A percentile compares a stretch with the other conserved stretches of the same genome.
Evolutionary conservation across 2,888 invertebrate genomes (phyloP).

Genomic region (Holacanthella duospinosa): DNA sequence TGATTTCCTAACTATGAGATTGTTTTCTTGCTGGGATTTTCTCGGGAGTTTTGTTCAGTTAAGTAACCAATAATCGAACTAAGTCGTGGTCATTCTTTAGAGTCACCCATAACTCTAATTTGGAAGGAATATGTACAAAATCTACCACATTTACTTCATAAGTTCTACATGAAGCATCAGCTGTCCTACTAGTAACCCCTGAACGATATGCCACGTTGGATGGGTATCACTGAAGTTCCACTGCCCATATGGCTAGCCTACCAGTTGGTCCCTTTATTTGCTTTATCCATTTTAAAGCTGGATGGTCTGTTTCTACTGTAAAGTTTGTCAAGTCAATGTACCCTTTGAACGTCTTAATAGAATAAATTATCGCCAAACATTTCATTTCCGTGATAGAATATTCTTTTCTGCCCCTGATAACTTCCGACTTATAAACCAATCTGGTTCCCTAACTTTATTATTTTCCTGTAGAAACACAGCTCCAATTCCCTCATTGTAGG

Average conservation of each 20-base stretch:
- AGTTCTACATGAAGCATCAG: constrained; percentile 41
- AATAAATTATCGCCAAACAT: too few relatives aligned
- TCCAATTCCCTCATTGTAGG: too few relatives aligned
- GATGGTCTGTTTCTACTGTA: constrained; percentile 43
- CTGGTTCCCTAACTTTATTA: constrained; percentile 25
- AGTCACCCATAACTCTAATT: not conserved
- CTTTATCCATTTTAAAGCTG: constrained; percentile 45
- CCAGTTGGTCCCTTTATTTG: constrained; percentile 43
- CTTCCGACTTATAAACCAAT: constrained; percentile 33
- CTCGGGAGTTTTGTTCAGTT: not conserved
- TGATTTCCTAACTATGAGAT: not conserved
- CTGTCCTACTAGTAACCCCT: constrained; percentile 41
- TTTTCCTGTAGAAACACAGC: too few relatives aligned
- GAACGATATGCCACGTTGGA: constrained; percentile 41
- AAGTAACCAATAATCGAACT: constrained; percentile 7
- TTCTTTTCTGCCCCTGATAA: constrained; percentile 39
- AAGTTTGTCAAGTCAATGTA: too few relatives aligned
- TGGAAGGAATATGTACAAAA: not conserved
- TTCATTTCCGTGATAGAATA: constrained; percentile 42
- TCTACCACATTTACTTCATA: constrained; percentile 6
- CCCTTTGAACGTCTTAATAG: too few relatives aligned
- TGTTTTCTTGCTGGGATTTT: not conserved
- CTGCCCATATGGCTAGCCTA: constrained; percentile 43
- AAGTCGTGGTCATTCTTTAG: constrained; percentile 14
- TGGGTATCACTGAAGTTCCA: constrained; percentile 41